phyloP scores from a whole-genome alignment of 37 sponge, comb jelly and placozoan genomes.

The Corticium candelabrum region DNA sequence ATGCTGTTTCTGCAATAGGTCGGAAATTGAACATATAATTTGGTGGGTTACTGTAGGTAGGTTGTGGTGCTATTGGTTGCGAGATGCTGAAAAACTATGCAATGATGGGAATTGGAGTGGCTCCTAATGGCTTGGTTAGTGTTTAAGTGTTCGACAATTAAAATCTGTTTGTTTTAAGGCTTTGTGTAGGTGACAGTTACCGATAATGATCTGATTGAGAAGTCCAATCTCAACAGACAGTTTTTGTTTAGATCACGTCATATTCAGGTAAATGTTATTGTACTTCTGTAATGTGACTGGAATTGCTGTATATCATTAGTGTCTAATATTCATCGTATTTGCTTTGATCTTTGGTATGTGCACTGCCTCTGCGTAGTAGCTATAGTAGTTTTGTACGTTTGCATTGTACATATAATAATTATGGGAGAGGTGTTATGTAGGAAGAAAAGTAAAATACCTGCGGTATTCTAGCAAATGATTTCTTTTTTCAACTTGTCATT shows the following conservation, averaged over 20 bases:
- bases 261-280: constrained; percentile 57
- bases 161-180: not conserved
- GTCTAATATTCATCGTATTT: too few relatives aligned
- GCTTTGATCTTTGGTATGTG: too few relatives aligned
- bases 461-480: too few relatives aligned
- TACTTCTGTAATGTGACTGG: not conserved
- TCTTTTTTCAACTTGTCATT: too few relatives aligned
- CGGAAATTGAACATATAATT: too few relatives aligned
- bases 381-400: too few relatives aligned
- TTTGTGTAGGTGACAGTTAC: constrained; percentile 60
- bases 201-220: constrained; percentile 95
- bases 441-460: too few relatives aligned
- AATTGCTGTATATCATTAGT: not conserved
- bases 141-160: not conserved
- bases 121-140: constrained; percentile 31
- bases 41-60: constrained; percentile 48
- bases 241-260: constrained; percentile 83
- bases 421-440: too few relatives aligned
- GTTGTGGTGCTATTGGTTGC: constrained; percentile 98
- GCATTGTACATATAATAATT: too few relatives aligned
- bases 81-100: constrained; percentile 96
- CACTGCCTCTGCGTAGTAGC: too few relatives aligned
- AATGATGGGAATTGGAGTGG: constrained; percentile 70
- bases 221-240: constrained; percentile 93
- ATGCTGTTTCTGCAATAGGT: not conserved